phyloP scores from a whole-genome alignment of 2,113 vertebrate genomes.

The Thunnus thynnus region DNA sequence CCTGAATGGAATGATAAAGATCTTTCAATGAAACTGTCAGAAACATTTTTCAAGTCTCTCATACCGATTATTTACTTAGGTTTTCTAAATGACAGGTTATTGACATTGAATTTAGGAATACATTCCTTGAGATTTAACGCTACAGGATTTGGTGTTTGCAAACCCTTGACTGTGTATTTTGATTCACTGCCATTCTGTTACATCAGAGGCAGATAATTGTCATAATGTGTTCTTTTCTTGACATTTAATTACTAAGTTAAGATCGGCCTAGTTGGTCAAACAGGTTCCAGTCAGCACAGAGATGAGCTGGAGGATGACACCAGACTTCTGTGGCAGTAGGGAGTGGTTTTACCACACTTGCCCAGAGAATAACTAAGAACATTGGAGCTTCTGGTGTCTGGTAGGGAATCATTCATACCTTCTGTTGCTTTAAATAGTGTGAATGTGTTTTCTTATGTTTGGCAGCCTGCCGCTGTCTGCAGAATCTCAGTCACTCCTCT shows the following conservation, averaged over 20 bases:
- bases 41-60: neutral
- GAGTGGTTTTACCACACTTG: neutral
- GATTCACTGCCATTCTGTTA: no score
- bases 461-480: neutral
- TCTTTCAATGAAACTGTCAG: neutral
- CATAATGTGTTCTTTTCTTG: neutral
- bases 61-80: neutral
- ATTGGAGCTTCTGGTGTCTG: neutral
- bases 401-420: conserved; percentile 11
- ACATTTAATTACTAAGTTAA: no score
- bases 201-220: neutral
- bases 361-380: neutral
- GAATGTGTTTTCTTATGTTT: conserved; percentile 6
- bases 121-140: neutral
- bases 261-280: neutral
- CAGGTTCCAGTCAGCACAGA: conserved; percentile 19
- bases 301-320: neutral
- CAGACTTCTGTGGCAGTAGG: neutral
- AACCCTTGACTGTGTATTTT: neutral
- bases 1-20: neutral
- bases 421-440: conserved; percentile 3
- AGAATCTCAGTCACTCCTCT: conserved; percentile 9
- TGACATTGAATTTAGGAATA: neutral
- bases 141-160: neutral
- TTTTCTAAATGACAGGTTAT: neutral